Evolutionary conservation across 2,888 invertebrate genomes (phyloP).

Genomic region (Heliconius hortense): DNA sequence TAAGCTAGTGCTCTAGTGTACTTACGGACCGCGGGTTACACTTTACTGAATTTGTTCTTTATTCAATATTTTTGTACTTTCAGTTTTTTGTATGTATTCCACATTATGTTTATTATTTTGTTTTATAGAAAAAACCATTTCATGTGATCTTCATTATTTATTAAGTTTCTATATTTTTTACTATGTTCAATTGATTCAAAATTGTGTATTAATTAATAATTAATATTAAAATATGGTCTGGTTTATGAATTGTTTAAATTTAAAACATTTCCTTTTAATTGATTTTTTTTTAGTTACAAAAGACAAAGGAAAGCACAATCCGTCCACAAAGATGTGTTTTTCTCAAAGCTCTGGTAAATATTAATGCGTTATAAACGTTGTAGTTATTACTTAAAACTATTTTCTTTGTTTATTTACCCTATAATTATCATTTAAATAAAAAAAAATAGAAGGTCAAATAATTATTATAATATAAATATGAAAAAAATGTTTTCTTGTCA

Average conservation of each 20-base stretch:
- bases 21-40: conserved; percentile 39
- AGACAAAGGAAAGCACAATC: conserved; percentile 58
- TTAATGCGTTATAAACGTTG: conserved; percentile 18
- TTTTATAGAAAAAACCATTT: neutral
- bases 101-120: neutral
- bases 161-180: conserved; percentile 1
- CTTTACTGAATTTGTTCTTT: conserved; percentile 13
- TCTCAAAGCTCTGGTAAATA: conserved; percentile 38
- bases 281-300: neutral
- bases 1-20: conserved; percentile 36
- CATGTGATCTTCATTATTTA: conserved; percentile 9
- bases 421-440: neutral
- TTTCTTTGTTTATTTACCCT: neutral
- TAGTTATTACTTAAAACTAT: neutral
- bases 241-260: neutral
- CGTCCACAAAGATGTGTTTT: conserved; percentile 64
- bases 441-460: neutral
- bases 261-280: neutral
- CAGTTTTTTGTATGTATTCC: neutral
- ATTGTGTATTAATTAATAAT: neutral
- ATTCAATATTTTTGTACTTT: conserved; percentile 6
- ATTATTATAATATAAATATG: neutral
- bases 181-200: neutral
- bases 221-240: neutral
- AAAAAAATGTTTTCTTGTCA: neutral